Evolutionary conservation across 1,140 invertebrate genomes (phyloP), one percentile per base, ranked within the genome.

Genomic region (Brachionus paranguensis): DNA sequence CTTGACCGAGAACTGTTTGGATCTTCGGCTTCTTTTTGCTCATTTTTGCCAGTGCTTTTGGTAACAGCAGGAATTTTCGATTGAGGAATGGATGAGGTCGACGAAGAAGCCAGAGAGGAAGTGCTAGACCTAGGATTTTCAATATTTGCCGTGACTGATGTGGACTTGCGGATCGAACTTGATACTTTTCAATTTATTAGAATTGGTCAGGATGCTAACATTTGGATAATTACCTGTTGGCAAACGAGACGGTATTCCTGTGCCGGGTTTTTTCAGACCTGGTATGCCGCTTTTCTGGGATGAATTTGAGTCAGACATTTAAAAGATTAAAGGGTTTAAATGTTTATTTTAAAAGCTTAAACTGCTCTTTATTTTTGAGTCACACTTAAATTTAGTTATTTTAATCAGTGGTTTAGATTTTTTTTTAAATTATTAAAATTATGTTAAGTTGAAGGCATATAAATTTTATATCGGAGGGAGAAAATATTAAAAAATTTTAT

Each of bases 301-400:
- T 10, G 68, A 10, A 41, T 43, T 72, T n/a, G 68, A 72, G 20
- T 72, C 68, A 72, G 68, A 37, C 68, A 72, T 72, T 72, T 20
- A 17, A 41, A 20, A 72, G 41, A 43, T n/a, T 20, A 17, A 72
- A 60, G 17, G 24, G 17, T 43, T 72, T 68, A 33, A 33, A 68
- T 68, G 8, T 65, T 65, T 29, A 24, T 65, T 65, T 43, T 41
- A 43, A 72, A 72, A 72, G 68, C 68, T 72, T 72, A 72, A 45
- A 72, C 37, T 72, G 7, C 20, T 43, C 17, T 72, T 43, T 43
- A 37, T 33, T 33, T n/a, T 68, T 68, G 65, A 70, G 65, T 70
- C 65, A 70, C 65, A 70, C 29, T 70, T 70, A 70, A 70, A 33
- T 33, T 70, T 70, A 70, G 33, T 70, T n/a, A 17, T 29, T 68